phyloP scores from a whole-genome alignment of 2,888 invertebrate species.

The Lepidochrysops patricia region DNA sequence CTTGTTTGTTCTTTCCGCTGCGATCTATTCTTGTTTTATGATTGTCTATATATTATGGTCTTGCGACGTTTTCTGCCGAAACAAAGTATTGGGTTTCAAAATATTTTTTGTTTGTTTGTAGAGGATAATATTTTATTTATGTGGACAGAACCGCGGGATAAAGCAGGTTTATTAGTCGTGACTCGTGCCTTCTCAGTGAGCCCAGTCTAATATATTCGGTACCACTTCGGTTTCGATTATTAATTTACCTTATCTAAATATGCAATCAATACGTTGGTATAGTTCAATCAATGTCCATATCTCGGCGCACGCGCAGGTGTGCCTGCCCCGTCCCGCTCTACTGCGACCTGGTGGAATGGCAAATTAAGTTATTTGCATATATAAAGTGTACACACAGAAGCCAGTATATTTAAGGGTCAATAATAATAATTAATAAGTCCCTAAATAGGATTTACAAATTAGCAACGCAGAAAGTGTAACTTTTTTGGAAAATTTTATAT shows the following conservation, averaged over 20 bases:
- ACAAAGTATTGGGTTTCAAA: not conserved
- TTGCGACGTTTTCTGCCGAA: not conserved
- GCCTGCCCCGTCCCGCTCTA: not conserved
- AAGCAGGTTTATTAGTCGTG: too few species aligned
- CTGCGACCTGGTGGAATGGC: not conserved
- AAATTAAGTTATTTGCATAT: not conserved
- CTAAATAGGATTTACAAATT: too few species aligned
- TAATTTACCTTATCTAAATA: slow-evolving; percentile 22
- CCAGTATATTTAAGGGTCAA: too few species aligned
- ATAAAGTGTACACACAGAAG: too few species aligned
- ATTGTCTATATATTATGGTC: not conserved
- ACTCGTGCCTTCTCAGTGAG: too few species aligned
- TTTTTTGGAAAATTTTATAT: too few species aligned
- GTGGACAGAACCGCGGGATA: too few species aligned
- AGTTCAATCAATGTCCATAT: slow-evolving; percentile 36
- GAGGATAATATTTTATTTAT: too few species aligned
- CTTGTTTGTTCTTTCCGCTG: not conserved
- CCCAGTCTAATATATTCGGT: not conserved
- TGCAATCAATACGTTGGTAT: slow-evolving; percentile 25
- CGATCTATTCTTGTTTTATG: not conserved
- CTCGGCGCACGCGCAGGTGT: slow-evolving; percentile 25
- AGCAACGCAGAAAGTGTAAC: too few species aligned
- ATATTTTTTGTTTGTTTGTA: too few species aligned
- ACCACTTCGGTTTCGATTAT: slow-evolving; percentile 17
- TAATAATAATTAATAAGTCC: too few species aligned